Conservation (phyloP, 1,140 invertebrate genomes). For the Melanaphis sacchari region DNA sequence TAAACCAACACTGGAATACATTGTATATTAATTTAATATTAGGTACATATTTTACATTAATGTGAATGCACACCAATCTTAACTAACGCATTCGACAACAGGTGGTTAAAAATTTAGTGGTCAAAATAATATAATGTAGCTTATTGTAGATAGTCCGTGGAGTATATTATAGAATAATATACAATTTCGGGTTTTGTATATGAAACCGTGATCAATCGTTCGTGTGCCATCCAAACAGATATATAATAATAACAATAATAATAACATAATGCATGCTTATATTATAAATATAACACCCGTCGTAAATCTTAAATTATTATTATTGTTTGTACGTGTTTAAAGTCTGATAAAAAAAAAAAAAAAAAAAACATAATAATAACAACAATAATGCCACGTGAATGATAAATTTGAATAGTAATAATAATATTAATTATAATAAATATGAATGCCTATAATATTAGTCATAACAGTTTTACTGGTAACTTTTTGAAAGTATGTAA, state of each 20-base stretch:
- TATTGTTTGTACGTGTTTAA: not conserved
- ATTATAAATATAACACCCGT: not conserved
- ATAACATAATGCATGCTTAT: not conserved
- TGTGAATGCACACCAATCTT: not conserved
- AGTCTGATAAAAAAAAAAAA: not conserved
- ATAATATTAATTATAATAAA: not conserved
- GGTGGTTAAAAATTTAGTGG: not conserved
- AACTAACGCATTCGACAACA: not conserved
- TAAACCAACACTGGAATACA: not conserved
- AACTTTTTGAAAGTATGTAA: not conserved
- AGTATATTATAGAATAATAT: not conserved
- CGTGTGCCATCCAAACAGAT: not conserved
- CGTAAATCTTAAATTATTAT: not conserved
- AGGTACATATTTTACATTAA: not conserved
- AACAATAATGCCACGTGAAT: not conserved
- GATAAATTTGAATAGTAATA: not conserved
- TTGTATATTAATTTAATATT: not conserved
- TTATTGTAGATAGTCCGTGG: not conserved
- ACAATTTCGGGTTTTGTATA: not conserved
- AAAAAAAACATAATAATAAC: no score
- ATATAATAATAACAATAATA: not conserved
- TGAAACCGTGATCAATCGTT: not conserved
- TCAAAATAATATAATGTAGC: not conserved
- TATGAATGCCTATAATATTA: not conserved
- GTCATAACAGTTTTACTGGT: not conserved